phyloP scores from a whole-genome alignment of 2,113 vertebrate species.

The Acanthochromis polyacanthus region DNA sequence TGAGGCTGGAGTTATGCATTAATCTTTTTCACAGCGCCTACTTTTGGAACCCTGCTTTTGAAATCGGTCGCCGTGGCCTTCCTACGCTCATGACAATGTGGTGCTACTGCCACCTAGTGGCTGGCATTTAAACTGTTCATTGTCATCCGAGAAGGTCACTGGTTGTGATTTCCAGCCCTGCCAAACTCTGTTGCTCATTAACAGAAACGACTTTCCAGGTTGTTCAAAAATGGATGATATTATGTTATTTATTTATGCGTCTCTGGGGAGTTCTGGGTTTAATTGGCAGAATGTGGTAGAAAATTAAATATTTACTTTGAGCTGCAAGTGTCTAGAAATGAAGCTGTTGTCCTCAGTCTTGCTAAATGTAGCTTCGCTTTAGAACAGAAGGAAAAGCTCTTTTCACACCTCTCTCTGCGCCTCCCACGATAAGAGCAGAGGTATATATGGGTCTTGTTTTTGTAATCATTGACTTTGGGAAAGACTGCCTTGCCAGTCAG shows the following conservation, averaged over 20 bases:
- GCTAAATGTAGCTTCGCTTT: constrained; percentile 18
- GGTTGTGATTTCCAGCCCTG: constrained; percentile 54
- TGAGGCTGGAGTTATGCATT: constrained; percentile 31
- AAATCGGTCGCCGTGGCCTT: constrained; percentile 16
- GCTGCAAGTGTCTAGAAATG: constrained; percentile 22
- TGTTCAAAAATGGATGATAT: constrained; percentile 1
- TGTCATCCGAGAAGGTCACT: constrained; percentile 65
- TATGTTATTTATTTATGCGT: background rate
- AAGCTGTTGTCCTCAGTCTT: constrained; percentile 26
- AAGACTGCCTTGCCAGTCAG: constrained; percentile 16
- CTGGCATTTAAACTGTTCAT: constrained; percentile 58
- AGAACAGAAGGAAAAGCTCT: constrained; percentile 22
- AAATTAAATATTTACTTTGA: constrained; percentile 12
- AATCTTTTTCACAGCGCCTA: constrained; percentile 44
- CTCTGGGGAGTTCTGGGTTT: too few relatives aligned
- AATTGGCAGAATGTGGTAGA: background rate
- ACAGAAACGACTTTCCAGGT: constrained; percentile 17
- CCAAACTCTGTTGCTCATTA: constrained; percentile 45
- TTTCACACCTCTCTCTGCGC: constrained; percentile 25
- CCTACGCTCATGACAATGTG: constrained; percentile 61
- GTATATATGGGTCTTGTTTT: constrained; percentile 30
- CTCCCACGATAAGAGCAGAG: constrained; percentile 15
- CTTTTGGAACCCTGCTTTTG: constrained; percentile 31
- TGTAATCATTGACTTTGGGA: constrained; percentile 40
- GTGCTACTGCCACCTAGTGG: constrained; percentile 84